Evolutionary conservation across 2,888 invertebrate genomes (phyloP), one percentile per base, ranked within the genome.

Genomic region (Autographa pulchrina): DNA sequence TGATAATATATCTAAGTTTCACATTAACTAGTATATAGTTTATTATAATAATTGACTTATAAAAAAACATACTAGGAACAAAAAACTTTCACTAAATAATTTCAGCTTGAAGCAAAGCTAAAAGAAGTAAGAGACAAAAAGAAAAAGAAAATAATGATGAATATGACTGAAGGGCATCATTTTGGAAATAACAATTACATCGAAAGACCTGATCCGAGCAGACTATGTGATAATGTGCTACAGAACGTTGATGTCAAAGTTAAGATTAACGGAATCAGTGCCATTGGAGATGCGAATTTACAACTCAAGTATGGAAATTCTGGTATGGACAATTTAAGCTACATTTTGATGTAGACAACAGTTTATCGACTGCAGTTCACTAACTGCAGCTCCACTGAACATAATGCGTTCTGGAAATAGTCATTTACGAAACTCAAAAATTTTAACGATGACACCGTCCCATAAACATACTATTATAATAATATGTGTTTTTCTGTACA

Each of bases 101-200:
- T 90, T 85, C 86, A 94, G 94, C 82, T 94, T 71, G 93, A 94
- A 87, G 70, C 88, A 20, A 94, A 94, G 85, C 79, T 94, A n/a
- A 94, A 92, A 87, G 93, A 93, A 86, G 90, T 93, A 0, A 87
- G 88, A 71, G 90, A 92, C 14, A 92, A 92, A 79, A 93, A 91
- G 78, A 93, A 90, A 77, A 92, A 90, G 75, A 91, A 89, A 65
- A 5, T 38, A 6, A 14, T 56, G 43, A 5, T 43, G n/a, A 11
- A 52, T 31, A 3, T 6, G 11, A n/a, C 0, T 52, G 72, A 70
- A 0, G 16, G 6, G 0, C 75, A 61, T 20, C 52, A 14, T 61
- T 13, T 43, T 11, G 58, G 3, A 13, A 13, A 0, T 7, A 35
- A 41, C n/a, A 65, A 62, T 65, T n/a, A 14, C 35, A 9, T 48